Evolutionary conservation across 2,888 invertebrate species (phyloP), one percentile per base, ranked within the genome.

Genomic region (Trachelus stipa): DNA sequence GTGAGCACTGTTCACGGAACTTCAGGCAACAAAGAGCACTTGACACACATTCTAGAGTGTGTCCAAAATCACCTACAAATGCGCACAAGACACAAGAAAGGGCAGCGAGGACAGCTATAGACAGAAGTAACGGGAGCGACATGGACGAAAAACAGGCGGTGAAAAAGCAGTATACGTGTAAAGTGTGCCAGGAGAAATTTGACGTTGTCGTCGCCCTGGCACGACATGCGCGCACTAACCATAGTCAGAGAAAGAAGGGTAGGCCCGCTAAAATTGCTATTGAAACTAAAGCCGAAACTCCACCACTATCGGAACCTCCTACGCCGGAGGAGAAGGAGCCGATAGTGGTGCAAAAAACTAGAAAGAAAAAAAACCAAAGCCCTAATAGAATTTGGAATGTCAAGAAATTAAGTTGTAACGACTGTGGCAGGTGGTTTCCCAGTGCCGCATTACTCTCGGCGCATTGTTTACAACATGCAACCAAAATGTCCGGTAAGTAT

Each of bases 181-280:
- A 91, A 81, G 85, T 87, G 34, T 91, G 91, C 77, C 78, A 88
- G 6, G 87, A 89, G 40, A 89, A 87, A 34, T 91, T 91, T 73
- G 90, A 91, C 34, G 88, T 89, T 3, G 91, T 88, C 0, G 87
- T 91, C 4, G 86, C 87, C 1, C 80, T 91, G 12, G 91, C 91
- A 0, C 87, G 91, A 76, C 91, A 91, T 68, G 90, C 89, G 1
- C 87, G 90, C 15, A 83, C 86, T 0, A 85, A 85, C 76, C 91
- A 91, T 79, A 85, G 88, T 9, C 85, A 85, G 37, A 83, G 75
- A 69, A 76, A 73, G 23, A 73, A 34, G 68, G 73, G 68, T 68
- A 76, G 73, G 31, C 30, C 34, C 0, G n/a, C 34, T 35, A 76
- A 76, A n/a, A 4, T 76, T 40, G 31, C 56, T 15, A n/a, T 35